Evolutionary conservation across 2,888 invertebrate species (phyloP).

Genomic region (Antheraea yamamai): DNA sequence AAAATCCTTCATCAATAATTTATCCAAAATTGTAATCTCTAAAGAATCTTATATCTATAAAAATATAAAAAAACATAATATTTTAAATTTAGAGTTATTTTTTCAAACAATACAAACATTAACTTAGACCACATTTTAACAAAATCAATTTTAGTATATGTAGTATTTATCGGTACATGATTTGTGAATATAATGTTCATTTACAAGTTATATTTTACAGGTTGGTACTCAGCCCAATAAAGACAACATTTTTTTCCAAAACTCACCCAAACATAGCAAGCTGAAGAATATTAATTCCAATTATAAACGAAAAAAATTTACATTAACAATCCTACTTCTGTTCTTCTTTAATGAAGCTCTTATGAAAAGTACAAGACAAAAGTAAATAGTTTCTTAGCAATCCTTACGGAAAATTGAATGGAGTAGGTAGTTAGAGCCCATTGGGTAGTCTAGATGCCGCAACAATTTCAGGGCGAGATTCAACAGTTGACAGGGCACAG

Average conservation of each 20-base stretch:
- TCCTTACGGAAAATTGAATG: neutral
- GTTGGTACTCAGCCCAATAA: slow-evolving; percentile 37
- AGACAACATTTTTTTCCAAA: slow-evolving; percentile 17
- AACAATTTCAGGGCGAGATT: slow-evolving; percentile 78
- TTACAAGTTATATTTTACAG: slow-evolving; percentile 74
- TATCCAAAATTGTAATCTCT: neutral
- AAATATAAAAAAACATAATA: neutral
- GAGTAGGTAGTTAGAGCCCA: slow-evolving; percentile 47
- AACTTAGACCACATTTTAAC: neutral
- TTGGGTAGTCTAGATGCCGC: slow-evolving; percentile 62
- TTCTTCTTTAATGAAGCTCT: neutral
- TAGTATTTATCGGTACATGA: slow-evolving; percentile 18
- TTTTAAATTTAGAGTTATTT: neutral
- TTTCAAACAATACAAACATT: neutral
- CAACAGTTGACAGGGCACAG: slow-evolving; percentile 82
- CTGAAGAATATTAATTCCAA: slow-evolving; percentile 10
- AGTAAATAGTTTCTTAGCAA: neutral
- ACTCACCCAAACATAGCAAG: slow-evolving; percentile 7
- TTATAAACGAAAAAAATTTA: neutral
- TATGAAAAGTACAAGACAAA: neutral
- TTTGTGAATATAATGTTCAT: slow-evolving; percentile 52
- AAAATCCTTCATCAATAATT: neutral
- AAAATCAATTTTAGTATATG: slow-evolving; percentile 2
- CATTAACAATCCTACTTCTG: neutral
- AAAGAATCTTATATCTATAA: neutral